A percentile compares a stretch with the other conserved stretches of the same genome.
phyloP scores from a whole-genome alignment of 2,888 invertebrate species.

The Eupsilia transversa region DNA sequence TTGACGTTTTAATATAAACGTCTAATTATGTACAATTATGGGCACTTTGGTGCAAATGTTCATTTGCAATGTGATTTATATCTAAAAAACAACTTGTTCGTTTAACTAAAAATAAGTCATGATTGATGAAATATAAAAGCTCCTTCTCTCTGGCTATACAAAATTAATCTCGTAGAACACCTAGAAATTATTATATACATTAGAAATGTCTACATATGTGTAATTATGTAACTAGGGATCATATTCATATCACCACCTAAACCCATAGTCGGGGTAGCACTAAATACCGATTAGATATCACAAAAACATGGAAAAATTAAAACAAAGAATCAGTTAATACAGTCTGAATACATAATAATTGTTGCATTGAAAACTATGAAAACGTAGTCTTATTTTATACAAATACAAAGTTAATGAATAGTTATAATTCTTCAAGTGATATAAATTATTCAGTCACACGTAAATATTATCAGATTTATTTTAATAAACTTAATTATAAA shows the following conservation, averaged over 20 bases:
- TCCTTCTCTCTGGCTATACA: slow-evolving; percentile 65
- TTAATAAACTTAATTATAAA: slow-evolving; percentile 69
- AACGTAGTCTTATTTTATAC: slow-evolving; percentile 42
- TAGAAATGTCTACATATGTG: slow-evolving; percentile 60
- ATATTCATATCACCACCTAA: slow-evolving; percentile 53
- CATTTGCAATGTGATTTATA: slow-evolving; percentile 74
- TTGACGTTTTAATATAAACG: slow-evolving; percentile 69
- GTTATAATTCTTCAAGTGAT: slow-evolving; percentile 64
- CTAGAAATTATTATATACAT: slow-evolving; percentile 71
- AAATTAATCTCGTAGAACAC: slow-evolving; percentile 70
- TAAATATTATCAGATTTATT: slow-evolving; percentile 72
- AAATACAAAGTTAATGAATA: slow-evolving; percentile 67
- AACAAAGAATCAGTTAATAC: slow-evolving; percentile 44
- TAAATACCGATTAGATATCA: slow-evolving; percentile 71
- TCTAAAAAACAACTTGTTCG: slow-evolving; percentile 67
- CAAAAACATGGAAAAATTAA: slow-evolving; percentile 66
- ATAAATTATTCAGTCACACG: slow-evolving; percentile 77
- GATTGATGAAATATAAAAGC: slow-evolving; percentile 69
- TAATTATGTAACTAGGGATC: slow-evolving; percentile 62
- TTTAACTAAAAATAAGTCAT: slow-evolving; percentile 70
- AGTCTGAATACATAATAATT: slow-evolving; percentile 57
- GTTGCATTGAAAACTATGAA: slow-evolving; percentile 56
- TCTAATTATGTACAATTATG: slow-evolving; percentile 75
- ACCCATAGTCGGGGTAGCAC: slow-evolving; percentile 55
- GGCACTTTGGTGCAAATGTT: slow-evolving; percentile 81